phyloP scores from a whole-genome alignment of 2,888 invertebrate genomes.

The Pammene fasciana region DNA sequence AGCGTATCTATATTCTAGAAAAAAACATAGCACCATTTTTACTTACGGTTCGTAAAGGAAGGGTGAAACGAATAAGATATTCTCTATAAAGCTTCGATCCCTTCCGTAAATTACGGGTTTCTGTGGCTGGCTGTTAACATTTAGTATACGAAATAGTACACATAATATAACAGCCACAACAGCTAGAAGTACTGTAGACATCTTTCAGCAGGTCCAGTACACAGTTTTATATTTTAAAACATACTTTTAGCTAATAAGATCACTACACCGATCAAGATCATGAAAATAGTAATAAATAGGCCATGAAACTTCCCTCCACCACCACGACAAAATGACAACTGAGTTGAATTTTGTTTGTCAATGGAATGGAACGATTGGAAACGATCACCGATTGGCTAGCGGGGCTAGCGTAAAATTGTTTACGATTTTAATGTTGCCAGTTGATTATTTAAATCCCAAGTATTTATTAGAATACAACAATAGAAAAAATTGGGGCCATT shows the following conservation, averaged over 20 bases:
- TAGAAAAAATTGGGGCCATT: no score
- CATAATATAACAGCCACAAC: slow-evolving; percentile 92
- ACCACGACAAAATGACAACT: slow-evolving; percentile 39
- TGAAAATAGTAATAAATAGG: slow-evolving; percentile 29
- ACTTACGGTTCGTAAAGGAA: slow-evolving; percentile 93
- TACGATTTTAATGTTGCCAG: slow-evolving; percentile 1
- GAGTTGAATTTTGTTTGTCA: background rate
- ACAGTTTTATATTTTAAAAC: slow-evolving; percentile 37
- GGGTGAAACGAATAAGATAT: slow-evolving; percentile 90
- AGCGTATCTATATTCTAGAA: slow-evolving; percentile 20
- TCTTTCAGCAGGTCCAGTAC: slow-evolving; percentile 58
- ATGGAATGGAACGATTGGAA: slow-evolving; percentile 8
- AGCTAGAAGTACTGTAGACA: slow-evolving; percentile 92
- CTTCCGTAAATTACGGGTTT: slow-evolving; percentile 90
- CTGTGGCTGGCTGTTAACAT: slow-evolving; percentile 92
- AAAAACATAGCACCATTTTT: slow-evolving; percentile 42
- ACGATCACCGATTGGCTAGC: slow-evolving; percentile 9
- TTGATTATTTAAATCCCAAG: background rate
- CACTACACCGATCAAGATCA: slow-evolving; percentile 29
- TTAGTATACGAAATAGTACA: slow-evolving; percentile 91
- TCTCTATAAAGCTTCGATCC: slow-evolving; percentile 89
- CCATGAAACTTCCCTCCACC: slow-evolving; percentile 25
- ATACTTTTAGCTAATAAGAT: slow-evolving; percentile 35
- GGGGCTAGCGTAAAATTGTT: background rate
- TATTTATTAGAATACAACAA: no score